Base-by-base conservation (phyloP, 2,113 vertebrate species). In the Bagarius yarrelli region DNA sequence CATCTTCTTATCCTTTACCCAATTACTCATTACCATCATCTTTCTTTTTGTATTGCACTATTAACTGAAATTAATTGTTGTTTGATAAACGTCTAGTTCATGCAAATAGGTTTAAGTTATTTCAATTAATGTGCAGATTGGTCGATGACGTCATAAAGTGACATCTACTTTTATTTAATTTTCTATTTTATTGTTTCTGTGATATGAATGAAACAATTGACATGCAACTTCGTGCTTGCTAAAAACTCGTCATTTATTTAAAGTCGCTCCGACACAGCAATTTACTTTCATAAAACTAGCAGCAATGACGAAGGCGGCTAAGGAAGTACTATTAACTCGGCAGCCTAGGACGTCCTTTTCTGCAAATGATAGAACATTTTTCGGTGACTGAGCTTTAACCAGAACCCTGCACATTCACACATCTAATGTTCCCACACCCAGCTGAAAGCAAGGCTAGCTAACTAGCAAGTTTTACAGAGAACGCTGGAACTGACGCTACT, bases 201-300 rank as follows among this genome's bases (percentile, higher is more conserved):
- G 8, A 34, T 8, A 19, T 19, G 21, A 19, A 36, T 19, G 30
- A 9, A 14, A 8, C 30, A 19, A 32, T 63, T 18, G 13, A 66
- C 0, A 5, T 12, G 6, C 59, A 16, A 30, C 30, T 63, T 21
- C 2, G 12, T 60, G 57, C 27, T 61, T 1, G 47, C 13, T 72
- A 19, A 14, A 30, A 72, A 16, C 60, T 32, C 15, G 5, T 15
- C 25, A 30, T 61, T 13, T n/a, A n/a, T n/a, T n/a, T n/a, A n/a
- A n/a, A n/a, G n/a, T n/a, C n/a, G n/a, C n/a, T n/a, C n/a, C 32
- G 75, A 63, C 75, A 77, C 75, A 50, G 59, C 57, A 32, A 25
- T 53, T 59, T 55, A 75, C 73, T 59, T 16, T n/a, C 34, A 1
- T 53, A 13, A 25, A 14, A 55, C 53, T 57, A 57, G 53, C 52